Evolutionary conservation across 30 jellyfish, hydroid and myxozoan species (phyloP), one percentile per base, ranked within the genome.

Genomic region (Aurelia aurita): DNA sequence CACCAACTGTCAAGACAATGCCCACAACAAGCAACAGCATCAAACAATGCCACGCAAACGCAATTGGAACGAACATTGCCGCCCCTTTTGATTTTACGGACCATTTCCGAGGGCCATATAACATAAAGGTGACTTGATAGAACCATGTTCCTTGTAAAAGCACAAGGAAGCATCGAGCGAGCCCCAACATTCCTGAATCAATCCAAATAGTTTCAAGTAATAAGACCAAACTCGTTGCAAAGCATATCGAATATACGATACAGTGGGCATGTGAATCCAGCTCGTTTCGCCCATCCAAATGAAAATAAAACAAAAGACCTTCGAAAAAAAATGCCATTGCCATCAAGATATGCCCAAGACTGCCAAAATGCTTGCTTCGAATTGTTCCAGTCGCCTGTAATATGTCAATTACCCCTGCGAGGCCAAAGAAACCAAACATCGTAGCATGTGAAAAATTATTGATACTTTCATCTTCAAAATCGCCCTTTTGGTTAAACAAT

Each of bases 371-470:
- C 29, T 47, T 67, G 54, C 83, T 80, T 3, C 29, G 23, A 5
- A 78, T 43, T 39, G 49, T 3, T 16, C 81, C 82, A 34, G 7
- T 18, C 23, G 78, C 75, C 57, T 28, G 77, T 45, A 87, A 59
- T 14, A 77, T 18, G 27, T 87, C 91, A 2, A 61, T 46, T 18
- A 54, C 47, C 11, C 96, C 90, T 23, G 82, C 21, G 31, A 87
- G 87, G 16, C 51, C 23, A 61, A 87, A 87, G 77, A 87, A 87
- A 3, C 80, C 77, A 59, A 59, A 87, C 96, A 87, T 87, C 2
- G 96, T 69, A 1, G 88, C 96, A 79, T 87, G 96, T 0, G 96
- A 87, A 25, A 87, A 72, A 73, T 87, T 87, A 34, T 87, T 87
- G 54, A 77, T 76, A 35, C 96, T 87, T 31, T 77, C 91, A 31